Percentiles rank a stretch among this genome's conserved stretches.
These are phyloP conservation scores for Lordiphosa fenestrarum DNA, from an alignment of 2,888 invertebrate genomes.

Conservation along the genomic window DNA sequence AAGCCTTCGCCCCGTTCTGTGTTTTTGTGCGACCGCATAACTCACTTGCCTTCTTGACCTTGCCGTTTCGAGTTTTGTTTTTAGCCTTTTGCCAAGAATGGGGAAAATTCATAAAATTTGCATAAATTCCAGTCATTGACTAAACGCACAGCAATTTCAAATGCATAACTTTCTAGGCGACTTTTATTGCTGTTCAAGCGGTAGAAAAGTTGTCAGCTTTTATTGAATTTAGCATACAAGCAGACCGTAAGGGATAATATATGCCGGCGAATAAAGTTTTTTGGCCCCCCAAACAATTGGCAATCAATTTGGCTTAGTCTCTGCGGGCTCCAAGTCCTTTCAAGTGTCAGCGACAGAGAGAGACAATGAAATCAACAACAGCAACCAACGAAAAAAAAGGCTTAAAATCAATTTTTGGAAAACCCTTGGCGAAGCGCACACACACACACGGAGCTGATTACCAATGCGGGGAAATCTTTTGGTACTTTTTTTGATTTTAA, in stretches of 20 bases:
- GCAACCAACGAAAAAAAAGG: constrained; percentile 11
- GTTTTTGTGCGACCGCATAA: constrained; percentile 35
- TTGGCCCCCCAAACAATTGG: constrained; percentile 49
- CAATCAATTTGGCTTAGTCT: constrained; percentile 63
- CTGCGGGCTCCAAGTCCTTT: constrained; percentile 40
- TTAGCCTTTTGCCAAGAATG: constrained; percentile 26
- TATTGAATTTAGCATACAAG: constrained; percentile 45
- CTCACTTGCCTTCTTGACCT: constrained; percentile 39
- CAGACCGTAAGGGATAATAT: constrained; percentile 58
- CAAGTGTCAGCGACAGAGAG: constrained; percentile 54
- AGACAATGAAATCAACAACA: constrained; percentile 20
- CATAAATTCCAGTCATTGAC: constrained; percentile 67
- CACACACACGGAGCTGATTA: constrained; percentile 22
- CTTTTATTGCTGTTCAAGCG: constrained; percentile 31
- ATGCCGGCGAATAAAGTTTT: constrained; percentile 41
- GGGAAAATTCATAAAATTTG: constrained; percentile 47
- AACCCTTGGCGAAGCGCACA: constrained; percentile 21
- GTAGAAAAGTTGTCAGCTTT: constrained; percentile 27
- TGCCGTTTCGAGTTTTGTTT: constrained; percentile 16
- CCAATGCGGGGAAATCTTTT: constrained; percentile 23
- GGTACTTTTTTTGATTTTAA: constrained; percentile 45
- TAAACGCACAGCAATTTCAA: constrained; percentile 59
- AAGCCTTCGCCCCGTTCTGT: constrained; percentile 15
- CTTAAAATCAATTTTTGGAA: constrained; percentile 53
- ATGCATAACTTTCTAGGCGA: constrained; percentile 46